A percentile compares a stretch with the other conserved stretches of the same genome.
Conservation (phyloP, 2,888 invertebrate genomes). For the Caenorhabditis wallacei region DNA sequence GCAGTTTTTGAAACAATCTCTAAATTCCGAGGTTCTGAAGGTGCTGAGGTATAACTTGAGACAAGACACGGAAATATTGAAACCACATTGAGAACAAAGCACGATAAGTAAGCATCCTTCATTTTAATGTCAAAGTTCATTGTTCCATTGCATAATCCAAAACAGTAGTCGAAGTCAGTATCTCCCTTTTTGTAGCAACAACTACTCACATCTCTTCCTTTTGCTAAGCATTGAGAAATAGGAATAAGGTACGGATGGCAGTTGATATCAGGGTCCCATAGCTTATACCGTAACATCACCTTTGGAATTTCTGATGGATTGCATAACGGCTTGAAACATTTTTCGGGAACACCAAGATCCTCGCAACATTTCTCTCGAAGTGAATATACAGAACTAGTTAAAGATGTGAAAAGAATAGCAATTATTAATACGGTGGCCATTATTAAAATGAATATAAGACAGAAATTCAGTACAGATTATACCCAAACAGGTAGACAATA, state of each 20-base stretch:
- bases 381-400: neutral
- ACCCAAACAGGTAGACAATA: neutral
- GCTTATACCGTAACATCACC: conserved; percentile 73
- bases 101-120: conserved; percentile 69
- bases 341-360: conserved; percentile 71
- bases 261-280: conserved; percentile 68
- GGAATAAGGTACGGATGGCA: conserved; percentile 71
- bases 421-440: conserved; percentile 4
- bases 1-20: conserved; percentile 20
- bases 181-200: conserved; percentile 74
- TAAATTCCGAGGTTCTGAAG: conserved; percentile 71
- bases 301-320: conserved; percentile 73
- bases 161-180: conserved; percentile 74
- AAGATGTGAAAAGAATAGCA: conserved; percentile 1
- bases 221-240: conserved; percentile 77
- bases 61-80: conserved; percentile 77
- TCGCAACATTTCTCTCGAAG: conserved; percentile 71
- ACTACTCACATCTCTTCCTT: conserved; percentile 77
- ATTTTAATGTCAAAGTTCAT: conserved; percentile 4
- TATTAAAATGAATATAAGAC: neutral
- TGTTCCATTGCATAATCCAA: conserved; percentile 77
- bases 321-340: conserved; percentile 76
- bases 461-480: conserved; percentile 11
- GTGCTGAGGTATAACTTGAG: conserved; percentile 72
- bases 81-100: conserved; percentile 76